Evolutionary conservation across 2,113 vertebrate species (phyloP).

Genomic region (Vicugna pacos): DNA sequence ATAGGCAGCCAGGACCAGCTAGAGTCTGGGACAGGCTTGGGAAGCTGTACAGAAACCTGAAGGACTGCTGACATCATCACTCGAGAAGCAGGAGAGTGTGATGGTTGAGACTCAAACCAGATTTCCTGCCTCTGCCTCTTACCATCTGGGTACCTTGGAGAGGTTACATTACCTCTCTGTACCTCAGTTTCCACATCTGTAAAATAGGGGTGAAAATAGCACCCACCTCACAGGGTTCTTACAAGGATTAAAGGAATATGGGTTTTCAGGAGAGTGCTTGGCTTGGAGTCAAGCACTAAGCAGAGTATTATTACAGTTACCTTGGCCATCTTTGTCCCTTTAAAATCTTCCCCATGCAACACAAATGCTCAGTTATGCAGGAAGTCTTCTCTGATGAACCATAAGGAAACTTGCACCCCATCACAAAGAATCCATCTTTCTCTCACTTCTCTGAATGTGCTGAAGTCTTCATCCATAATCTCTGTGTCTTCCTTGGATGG

Average conservation of each 20-base stretch:
- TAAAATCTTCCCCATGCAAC: not conserved
- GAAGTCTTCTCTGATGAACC: not conserved
- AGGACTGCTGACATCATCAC: not conserved
- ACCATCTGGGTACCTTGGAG: not conserved
- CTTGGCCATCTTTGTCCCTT: not conserved
- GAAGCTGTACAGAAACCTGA: not conserved
- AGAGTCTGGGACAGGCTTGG: not conserved
- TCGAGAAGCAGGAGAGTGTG: not conserved
- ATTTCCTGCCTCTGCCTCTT: not conserved
- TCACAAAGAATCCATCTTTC: not conserved
- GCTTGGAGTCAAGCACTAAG: not conserved
- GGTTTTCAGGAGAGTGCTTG: not conserved
- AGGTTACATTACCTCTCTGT: too few species aligned
- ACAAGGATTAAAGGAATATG: not conserved
- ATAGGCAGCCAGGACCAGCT: not conserved
- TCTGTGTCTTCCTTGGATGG: not conserved
- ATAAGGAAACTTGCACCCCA: accelerated
- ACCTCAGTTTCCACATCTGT: not conserved
- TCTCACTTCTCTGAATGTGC: not conserved
- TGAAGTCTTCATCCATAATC: not conserved
- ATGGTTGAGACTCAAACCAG: not conserved
- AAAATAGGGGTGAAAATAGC: not conserved
- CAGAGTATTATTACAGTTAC: not conserved
- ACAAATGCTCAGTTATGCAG: not conserved
- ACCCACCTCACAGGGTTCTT: not conserved